A percentile compares a stretch with the other conserved stretches of the same genome.
These are phyloP conservation scores for Stenolophus ochropezus DNA, from an alignment of 2,888 invertebrate species.

Conservation along the genomic window DNA sequence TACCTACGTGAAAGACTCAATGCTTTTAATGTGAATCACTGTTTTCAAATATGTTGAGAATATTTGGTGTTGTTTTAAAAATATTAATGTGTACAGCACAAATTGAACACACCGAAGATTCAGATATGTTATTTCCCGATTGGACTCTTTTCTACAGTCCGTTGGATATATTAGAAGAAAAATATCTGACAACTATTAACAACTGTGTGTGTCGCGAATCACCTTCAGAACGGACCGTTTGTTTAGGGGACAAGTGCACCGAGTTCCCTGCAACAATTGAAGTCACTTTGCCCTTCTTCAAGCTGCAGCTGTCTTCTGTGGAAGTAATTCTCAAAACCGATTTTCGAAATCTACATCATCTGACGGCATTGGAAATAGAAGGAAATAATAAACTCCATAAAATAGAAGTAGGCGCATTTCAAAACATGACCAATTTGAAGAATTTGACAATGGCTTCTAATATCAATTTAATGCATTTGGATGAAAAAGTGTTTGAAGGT, in stretches of 20 bases:
- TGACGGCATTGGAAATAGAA: slow-evolving; percentile 75
- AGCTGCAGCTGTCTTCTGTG: slow-evolving; percentile 75
- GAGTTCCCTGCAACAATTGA: slow-evolving; percentile 75
- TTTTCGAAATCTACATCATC: slow-evolving; percentile 70
- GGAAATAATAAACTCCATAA: slow-evolving; percentile 75
- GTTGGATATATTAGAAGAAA: not conserved
- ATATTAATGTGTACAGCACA: not conserved
- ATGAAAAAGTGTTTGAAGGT: slow-evolving; percentile 74
- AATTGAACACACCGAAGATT: not conserved
- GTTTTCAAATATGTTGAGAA: not conserved
- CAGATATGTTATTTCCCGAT: slow-evolving; percentile 22
- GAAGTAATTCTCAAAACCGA: slow-evolving; percentile 72
- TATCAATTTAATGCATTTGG: slow-evolving; percentile 72
- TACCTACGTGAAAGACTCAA: too few species aligned
- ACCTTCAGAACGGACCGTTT: slow-evolving; percentile 71
- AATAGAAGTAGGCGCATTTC: slow-evolving; percentile 74
- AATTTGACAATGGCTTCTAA: slow-evolving; percentile 77
- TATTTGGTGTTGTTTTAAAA: not conserved
- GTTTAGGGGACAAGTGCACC: slow-evolving; percentile 76
- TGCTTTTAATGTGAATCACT: too few species aligned
- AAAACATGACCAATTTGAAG: slow-evolving; percentile 73
- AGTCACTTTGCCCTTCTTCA: slow-evolving; percentile 71
- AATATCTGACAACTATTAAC: slow-evolving; percentile 27
- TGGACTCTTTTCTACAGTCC: slow-evolving; percentile 16
- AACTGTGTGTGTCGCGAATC: slow-evolving; percentile 74